Conservation (phyloP, 2,797 vertebrate species). For the Borostomias antarcticus region DNA sequence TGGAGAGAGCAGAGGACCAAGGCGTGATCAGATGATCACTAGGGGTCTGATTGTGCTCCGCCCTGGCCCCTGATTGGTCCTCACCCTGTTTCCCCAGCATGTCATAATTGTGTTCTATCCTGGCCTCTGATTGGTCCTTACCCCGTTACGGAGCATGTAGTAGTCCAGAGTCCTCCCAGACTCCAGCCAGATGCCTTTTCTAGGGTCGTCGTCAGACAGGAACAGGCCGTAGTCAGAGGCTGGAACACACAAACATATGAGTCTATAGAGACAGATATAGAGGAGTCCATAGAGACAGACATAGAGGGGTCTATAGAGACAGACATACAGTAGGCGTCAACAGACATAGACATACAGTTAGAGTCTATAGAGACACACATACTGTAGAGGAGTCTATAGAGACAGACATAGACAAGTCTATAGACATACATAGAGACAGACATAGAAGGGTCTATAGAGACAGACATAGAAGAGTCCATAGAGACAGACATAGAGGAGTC, state of each 20-base stretch:
- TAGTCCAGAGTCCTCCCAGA: conserved; percentile 97
- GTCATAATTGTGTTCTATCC: conserved; percentile 36
- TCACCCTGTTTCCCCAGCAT: too few relatives aligned
- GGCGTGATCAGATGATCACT: conserved; percentile 23
- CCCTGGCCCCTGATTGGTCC: conserved; percentile 36
- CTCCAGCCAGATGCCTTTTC: conserved; percentile 98
- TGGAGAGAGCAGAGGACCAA: conserved; percentile 2
- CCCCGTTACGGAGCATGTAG: conserved; percentile 98
- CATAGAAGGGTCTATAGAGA: too few relatives aligned
- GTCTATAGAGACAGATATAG: too few relatives aligned
- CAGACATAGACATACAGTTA: too few relatives aligned
- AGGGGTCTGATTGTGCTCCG: conserved; percentile 38
- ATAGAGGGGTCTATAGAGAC: too few relatives aligned
- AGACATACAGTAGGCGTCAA: too few relatives aligned
- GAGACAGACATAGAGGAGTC: too few relatives aligned
- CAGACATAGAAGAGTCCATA: background rate
- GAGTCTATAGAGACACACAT: too few relatives aligned
- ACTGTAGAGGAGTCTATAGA: too few relatives aligned
- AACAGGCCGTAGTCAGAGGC: conserved; percentile 97
- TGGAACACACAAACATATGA: conserved; percentile 73
- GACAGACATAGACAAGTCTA: too few relatives aligned
- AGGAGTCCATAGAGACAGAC: background rate
- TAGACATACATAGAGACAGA: too few relatives aligned
- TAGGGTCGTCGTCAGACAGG: conserved; percentile 95
- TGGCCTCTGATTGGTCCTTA: conserved; percentile 59